Evolutionary conservation across 2,113 vertebrate species (phyloP).

Genomic region (Ctenodactylus gundi): DNA sequence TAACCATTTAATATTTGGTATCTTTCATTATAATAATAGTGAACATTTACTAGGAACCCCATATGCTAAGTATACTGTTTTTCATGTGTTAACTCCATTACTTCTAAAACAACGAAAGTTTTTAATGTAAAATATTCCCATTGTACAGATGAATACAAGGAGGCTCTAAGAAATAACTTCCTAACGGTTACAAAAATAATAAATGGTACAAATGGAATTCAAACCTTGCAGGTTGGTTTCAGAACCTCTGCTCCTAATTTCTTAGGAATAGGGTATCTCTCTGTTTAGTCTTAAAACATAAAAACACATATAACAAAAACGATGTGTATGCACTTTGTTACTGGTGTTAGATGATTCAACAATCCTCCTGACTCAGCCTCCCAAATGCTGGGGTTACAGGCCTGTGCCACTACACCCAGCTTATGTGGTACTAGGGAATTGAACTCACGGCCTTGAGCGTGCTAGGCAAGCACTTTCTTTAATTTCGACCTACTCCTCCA

Average conservation of each 20-base stretch:
- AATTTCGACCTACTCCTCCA: no score
- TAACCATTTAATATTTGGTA: not conserved
- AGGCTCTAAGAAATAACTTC: not conserved
- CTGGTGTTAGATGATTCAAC: not conserved
- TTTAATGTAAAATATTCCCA: not conserved
- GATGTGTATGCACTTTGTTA: not conserved
- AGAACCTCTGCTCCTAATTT: not conserved
- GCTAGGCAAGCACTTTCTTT: no score
- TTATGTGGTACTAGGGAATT: no score
- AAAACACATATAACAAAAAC: not conserved
- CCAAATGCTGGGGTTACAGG: no score
- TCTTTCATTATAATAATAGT: not conserved
- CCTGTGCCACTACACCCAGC: no score
- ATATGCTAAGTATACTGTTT: not conserved
- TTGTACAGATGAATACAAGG: slow-evolving; percentile 31
- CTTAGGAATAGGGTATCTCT: not conserved
- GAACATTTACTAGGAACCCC: not conserved
- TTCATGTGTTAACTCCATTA: not conserved
- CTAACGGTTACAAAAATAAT: slow-evolving; percentile 10
- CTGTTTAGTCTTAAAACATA: not conserved
- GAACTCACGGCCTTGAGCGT: no score
- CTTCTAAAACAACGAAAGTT: slow-evolving; percentile 20
- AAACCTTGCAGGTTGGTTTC: not conserved
- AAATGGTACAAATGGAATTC: not conserved
- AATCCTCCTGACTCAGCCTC: no score